Base-by-base conservation (phyloP, 2,888 invertebrate genomes). In the Bombylius major region DNA sequence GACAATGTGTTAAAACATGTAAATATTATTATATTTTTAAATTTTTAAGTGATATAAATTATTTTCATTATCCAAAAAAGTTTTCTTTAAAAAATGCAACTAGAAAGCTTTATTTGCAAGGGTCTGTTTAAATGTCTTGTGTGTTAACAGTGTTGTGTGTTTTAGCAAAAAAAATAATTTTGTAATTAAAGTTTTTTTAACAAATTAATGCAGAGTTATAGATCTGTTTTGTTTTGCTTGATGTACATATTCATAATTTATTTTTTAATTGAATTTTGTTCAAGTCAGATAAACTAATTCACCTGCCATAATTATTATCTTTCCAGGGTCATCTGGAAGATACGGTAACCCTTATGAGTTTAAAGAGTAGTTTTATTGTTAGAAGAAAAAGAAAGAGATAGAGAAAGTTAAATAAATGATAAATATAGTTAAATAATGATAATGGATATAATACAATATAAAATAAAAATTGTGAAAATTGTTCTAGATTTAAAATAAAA, bases 231-330 rank as follows among this genome's bases (percentile, higher is more conserved):
- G 11, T 23, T 23, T 23, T 23, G 8, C 11, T 11, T 42, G 5
- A 4, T 4, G 39, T 42, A 42, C 5, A 8, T 42, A 11, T 8
- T 7, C 34, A 8, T 36, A 36, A 36, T 36, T 8, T 7, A 8
- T 36, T 36, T 36, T 8, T 36, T 2, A 7, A 7, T 36, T 36
- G 5, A 7, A 7, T 42, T 42, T 42, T 42, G 11, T 42, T 42
- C 8, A 42, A 11, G 8, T 42, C 39, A 11, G 39, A 42, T 4
- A 11, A 42, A 42, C 39, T 11, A 45, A 45, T 75, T 23, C 75
- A 75, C 75, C 75, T 75, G 75, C 75, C 74, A 75, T 73, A 66
- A 75, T 75, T 66, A 75, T 73, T 67, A 75, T 72, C 69, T 75
- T 75, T 66, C 75, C 75, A 50, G 61, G 59, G 70, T 75, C 75